A percentile compares a stretch with the other conserved stretches of the same genome.
These are phyloP conservation scores for Columba livia DNA, from an alignment of 2,113 vertebrate species.

Conservation along the genomic window DNA sequence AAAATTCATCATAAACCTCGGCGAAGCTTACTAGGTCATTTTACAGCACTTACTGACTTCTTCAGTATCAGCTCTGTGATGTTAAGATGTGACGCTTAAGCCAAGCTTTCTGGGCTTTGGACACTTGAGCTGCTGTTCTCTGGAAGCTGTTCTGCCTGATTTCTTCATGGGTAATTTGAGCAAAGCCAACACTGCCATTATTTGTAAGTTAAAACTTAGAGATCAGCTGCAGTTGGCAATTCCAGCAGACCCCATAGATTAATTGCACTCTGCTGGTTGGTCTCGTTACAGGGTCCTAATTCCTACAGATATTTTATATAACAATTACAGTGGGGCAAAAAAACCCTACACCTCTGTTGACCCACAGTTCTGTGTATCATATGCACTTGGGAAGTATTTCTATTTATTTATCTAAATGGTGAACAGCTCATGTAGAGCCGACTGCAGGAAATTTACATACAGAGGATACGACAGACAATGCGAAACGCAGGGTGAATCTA, in stretches of 20 bases:
- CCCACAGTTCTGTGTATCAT: neutral
- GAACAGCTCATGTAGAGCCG: neutral
- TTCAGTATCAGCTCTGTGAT: neutral
- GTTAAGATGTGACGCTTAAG: neutral
- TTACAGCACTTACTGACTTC: neutral
- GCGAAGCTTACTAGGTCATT: neutral
- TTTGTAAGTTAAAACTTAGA: constrained; percentile 46
- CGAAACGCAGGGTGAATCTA: neutral
- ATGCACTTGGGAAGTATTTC: neutral
- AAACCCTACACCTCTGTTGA: neutral
- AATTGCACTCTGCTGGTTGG: constrained; percentile 26
- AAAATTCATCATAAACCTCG: neutral
- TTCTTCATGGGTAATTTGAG: constrained; percentile 46
- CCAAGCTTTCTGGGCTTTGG: neutral
- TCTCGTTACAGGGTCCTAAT: neutral
- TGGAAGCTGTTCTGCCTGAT: constrained; percentile 8
- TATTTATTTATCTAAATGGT: neutral
- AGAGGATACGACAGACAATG: neutral
- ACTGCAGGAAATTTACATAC: neutral
- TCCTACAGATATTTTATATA: neutral
- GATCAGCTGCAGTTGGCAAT: constrained; percentile 24
- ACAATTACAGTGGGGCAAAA: neutral
- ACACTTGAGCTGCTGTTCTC: neutral
- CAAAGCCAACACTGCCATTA: constrained; percentile 60
- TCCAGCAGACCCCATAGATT: constrained; percentile 24